Evolutionary conservation across 2,888 invertebrate genomes (phyloP).

Genomic region (Xestobium rufovillosum): DNA sequence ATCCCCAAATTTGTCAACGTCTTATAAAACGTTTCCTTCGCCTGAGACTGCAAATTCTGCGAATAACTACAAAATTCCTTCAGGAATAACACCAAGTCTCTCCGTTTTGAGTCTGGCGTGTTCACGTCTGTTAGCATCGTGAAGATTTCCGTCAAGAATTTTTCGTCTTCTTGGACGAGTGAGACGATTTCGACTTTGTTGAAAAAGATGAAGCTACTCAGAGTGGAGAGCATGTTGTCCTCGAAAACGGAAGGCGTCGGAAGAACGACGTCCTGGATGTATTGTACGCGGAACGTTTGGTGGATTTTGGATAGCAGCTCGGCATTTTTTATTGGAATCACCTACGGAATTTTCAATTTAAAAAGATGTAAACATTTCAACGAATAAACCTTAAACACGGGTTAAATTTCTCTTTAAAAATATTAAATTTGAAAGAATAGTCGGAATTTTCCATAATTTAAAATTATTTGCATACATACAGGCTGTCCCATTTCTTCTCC

Average conservation of each 20-base stretch:
- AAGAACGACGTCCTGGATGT: constrained; percentile 97
- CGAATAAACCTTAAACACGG: too few species aligned
- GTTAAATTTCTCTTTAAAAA: too few species aligned
- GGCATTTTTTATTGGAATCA: constrained; percentile 89
- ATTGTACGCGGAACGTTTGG: constrained; percentile 99
- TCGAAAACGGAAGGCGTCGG: constrained; percentile 99
- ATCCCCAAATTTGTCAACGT: constrained; percentile 83
- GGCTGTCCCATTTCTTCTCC: too few species aligned
- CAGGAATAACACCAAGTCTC: constrained; percentile 93
- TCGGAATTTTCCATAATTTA: too few species aligned
- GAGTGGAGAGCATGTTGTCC: constrained; percentile 94
- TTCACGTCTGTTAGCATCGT: constrained; percentile 83
- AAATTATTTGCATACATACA: too few species aligned
- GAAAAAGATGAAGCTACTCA: constrained; percentile 99
- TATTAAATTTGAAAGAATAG: too few species aligned
- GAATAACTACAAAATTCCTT: constrained; percentile 99
- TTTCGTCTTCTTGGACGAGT: constrained; percentile 95
- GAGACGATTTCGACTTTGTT: constrained; percentile 99
- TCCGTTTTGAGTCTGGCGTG: constrained; percentile 74
- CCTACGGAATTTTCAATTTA: too few species aligned
- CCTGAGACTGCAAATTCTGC: constrained; percentile 94
- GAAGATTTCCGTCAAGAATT: constrained; percentile 92
- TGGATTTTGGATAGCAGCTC: constrained; percentile 97
- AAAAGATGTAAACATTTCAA: too few species aligned
- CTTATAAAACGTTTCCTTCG: constrained; percentile 96